A percentile compares a stretch with the other conserved stretches of the same genome.
Evolutionary conservation across 1,140 invertebrate species (phyloP).

Genomic region (Drosophila mauritiana): DNA sequence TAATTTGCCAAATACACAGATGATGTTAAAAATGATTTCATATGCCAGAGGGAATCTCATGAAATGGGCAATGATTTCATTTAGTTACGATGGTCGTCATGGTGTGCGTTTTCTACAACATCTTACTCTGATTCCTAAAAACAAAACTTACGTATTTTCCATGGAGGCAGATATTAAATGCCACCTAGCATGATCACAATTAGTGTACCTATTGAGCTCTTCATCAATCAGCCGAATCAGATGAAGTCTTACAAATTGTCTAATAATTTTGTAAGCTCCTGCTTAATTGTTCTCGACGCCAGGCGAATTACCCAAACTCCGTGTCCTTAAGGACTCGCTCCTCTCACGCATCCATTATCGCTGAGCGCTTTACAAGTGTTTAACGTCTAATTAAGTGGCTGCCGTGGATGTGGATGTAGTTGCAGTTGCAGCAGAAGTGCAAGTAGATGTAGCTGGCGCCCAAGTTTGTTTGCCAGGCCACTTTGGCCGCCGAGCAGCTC

Average conservation of each 20-base stretch:
- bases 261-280: not conserved
- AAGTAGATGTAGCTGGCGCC: constrained; percentile 27
- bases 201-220: no score
- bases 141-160: no score
- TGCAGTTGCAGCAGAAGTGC: constrained; percentile 41
- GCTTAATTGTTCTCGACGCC: constrained; percentile 19
- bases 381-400: constrained; percentile 82
- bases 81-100: not conserved
- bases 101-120: not conserved
- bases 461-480: constrained; percentile 58
- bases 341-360: constrained; percentile 72
- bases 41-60: constrained; percentile 9
- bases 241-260: no score
- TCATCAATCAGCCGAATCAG: no score
- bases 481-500: constrained; percentile 53
- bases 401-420: constrained; percentile 51
- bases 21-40: constrained; percentile 55
- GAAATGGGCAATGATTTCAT: constrained; percentile 1
- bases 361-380: constrained; percentile 80
- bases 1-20: constrained; percentile 62
- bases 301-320: constrained; percentile 25
- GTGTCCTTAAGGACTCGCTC: constrained; percentile 19
- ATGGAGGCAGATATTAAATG: no score
- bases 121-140: no score
- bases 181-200: no score